A percentile compares a stretch with the other conserved stretches of the same genome.
Conservation (phyloP, 2,113 vertebrate genomes). For the Dascyllus trimaculatus region DNA sequence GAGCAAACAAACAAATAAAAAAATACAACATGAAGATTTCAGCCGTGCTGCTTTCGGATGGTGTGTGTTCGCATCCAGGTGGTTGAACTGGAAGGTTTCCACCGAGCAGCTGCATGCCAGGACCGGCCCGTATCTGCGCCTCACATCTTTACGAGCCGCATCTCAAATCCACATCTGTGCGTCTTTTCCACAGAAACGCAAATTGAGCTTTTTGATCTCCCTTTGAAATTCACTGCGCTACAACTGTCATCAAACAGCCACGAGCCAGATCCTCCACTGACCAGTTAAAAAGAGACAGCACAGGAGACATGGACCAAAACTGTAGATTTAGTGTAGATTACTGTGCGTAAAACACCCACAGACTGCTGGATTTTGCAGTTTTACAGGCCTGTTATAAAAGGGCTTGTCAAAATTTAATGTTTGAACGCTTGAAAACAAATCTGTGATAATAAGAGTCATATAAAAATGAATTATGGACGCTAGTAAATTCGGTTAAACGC, state of each 20-base stretch:
- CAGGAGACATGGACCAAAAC: constrained; percentile 49
- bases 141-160: constrained; percentile 63
- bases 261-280: constrained; percentile 80
- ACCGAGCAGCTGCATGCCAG: constrained; percentile 52
- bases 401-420: background rate
- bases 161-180: constrained; percentile 62
- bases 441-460: background rate
- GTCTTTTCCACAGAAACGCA: constrained; percentile 68
- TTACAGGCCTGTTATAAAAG: background rate
- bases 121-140: constrained; percentile 62
- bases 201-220: constrained; percentile 82
- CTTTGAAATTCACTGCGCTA: too few species aligned
- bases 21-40: background rate
- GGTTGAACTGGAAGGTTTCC: constrained; percentile 41
- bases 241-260: too few species aligned
- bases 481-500: too few species aligned
- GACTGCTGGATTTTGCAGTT: background rate
- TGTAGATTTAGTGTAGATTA: background rate
- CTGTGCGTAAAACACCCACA: constrained; percentile 5
- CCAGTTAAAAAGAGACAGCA: constrained; percentile 84
- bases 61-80: background rate
- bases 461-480: background rate
- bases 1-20: background rate
- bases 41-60: background rate
- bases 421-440: background rate